phyloP scores from a whole-genome alignment of 2,797 vertebrate genomes.

The Clarias pachynema region DNA sequence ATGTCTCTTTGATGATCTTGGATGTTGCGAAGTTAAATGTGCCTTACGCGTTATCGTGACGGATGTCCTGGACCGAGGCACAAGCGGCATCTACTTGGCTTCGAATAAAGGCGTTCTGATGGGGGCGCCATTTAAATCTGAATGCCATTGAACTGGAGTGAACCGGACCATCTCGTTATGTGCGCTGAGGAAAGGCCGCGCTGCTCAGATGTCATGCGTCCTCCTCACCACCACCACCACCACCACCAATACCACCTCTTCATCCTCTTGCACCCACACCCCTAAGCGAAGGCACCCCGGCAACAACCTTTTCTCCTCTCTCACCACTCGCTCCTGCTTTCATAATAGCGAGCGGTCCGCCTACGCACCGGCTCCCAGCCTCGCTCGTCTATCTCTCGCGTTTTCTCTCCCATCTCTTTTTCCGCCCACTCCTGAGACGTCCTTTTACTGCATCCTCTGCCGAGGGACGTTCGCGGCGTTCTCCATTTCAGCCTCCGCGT shows the following conservation, averaged over 20 bases:
- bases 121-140: slow-evolving; percentile 25
- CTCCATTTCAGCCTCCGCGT: slow-evolving; percentile 71
- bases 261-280: neutral
- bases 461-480: slow-evolving; percentile 55
- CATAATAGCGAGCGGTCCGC: slow-evolving; percentile 27
- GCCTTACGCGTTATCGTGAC: neutral
- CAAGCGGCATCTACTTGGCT: neutral
- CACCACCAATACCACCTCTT: neutral
- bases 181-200: slow-evolving; percentile 28
- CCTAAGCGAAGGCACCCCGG: slow-evolving; percentile 24
- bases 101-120: slow-evolving; percentile 30
- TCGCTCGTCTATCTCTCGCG: slow-evolving; percentile 1
- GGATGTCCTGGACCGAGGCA: neutral
- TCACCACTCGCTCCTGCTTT: slow-evolving; percentile 40
- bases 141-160: slow-evolving; percentile 52
- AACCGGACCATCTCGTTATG: slow-evolving; percentile 35
- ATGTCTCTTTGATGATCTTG: neutral
- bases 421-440: slow-evolving; percentile 51
- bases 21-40: neutral
- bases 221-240: neutral
- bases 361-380: slow-evolving; percentile 25
- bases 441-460: slow-evolving; percentile 55
- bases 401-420: slow-evolving; percentile 8
- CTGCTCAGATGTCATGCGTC: slow-evolving; percentile 45
- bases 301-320: slow-evolving; percentile 33